A percentile compares a stretch with the other conserved stretches of the same genome.
Evolutionary conservation across 2,797 vertebrate species (phyloP).

Genomic region (Melanotaenia trifasciata): DNA sequence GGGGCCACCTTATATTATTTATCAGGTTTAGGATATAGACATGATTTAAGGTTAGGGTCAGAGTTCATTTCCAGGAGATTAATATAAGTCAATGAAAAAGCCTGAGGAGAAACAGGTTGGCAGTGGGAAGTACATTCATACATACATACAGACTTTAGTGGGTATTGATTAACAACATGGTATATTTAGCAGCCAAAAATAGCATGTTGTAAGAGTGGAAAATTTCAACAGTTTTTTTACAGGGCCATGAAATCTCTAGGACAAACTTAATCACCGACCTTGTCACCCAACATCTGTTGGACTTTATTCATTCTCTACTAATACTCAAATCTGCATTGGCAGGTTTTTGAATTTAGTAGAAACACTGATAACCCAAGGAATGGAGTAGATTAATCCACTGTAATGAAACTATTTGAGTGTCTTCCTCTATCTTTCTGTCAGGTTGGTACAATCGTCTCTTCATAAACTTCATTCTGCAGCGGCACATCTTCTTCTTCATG

Average conservation of each 20-base stretch:
- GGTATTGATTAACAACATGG: background rate
- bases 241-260: background rate
- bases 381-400: background rate
- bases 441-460: conserved; percentile 95
- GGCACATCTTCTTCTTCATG: conserved; percentile 96
- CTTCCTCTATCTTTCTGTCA: conserved; percentile 34
- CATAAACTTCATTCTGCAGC: conserved; percentile 92
- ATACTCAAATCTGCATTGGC: background rate
- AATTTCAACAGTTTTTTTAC: background rate
- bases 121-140: too few species aligned
- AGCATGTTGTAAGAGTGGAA: background rate
- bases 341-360: background rate
- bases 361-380: background rate
- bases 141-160: too few species aligned
- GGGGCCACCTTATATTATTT: background rate
- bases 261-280: background rate
- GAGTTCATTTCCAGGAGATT: background rate
- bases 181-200: background rate
- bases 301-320: background rate
- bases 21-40: background rate
- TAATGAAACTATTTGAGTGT: background rate
- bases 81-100: background rate
- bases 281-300: background rate
- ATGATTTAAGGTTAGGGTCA: background rate
- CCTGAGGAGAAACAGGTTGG: too few species aligned